Evolutionary conservation across 2,888 invertebrate species (phyloP), one percentile per base, ranked within the genome.

Genomic region (Chrysina gloriosa): DNA sequence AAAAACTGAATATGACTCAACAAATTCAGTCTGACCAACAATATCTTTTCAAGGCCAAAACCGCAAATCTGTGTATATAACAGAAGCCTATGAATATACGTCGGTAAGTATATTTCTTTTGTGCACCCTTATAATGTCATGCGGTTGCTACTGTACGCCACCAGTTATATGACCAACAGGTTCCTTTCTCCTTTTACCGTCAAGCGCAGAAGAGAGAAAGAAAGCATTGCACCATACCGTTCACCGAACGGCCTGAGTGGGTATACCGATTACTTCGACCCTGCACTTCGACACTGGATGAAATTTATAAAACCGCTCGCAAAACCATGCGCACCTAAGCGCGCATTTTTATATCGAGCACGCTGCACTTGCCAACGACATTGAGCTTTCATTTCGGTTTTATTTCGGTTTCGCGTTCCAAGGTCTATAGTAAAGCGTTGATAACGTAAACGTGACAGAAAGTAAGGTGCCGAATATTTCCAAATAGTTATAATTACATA

Each of bases 41-140:
- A n/a, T n/a, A n/a, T n/a, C 4, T 9, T 25, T 45, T 14, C 63
- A 27, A 39, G 34, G 58, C n/a, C 23, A 23, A 58, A 23, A 23
- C 39, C n/a, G 14, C n/a, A 58, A 29, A 25, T 25, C 5, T 27
- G 31, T 58, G 11, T 14, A 36, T 42, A 42, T 42, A 42, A 52
- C 25, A 68, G 56, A 42, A 42, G 58, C 45, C 56, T 65, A 68
- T 65, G 58, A 39, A 50, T 27, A n/a, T 52, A 61, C 19, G 67
- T 61, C 61, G 65, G 69, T 65, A 69, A 65, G 65, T 69, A 50
- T 42, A 58, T 29, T 27, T 61, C 69, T 69, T 69, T 65, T 69
- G 69, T 69, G 69, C 65, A 61, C 61, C 69, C 69, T 65, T 69
- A 69, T 50, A 67, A 67, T 69, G 69, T 69, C 65, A 65, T 61